Evolutionary conservation across 2,797 vertebrate species (phyloP), one percentile per base, ranked within the genome.

Genomic region (Discoglossus pictus): DNA sequence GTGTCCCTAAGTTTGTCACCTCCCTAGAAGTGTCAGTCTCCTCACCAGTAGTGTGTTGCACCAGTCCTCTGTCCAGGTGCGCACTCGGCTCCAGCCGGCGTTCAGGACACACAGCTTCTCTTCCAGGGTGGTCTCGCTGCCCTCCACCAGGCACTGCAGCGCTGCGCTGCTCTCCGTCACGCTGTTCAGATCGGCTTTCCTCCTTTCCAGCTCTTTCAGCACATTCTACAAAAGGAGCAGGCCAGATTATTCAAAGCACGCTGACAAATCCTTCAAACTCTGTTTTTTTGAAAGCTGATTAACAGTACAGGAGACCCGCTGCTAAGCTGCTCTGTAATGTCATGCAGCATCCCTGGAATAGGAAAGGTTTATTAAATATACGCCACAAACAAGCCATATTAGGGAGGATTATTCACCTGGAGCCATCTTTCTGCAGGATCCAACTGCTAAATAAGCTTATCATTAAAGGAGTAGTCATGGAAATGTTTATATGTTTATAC

Each of bases 51-150:
- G 81, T 1, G 92, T 88, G 6, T 85, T 93, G 20, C 93, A 94
- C 96, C 97, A 98, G 72, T 98, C 96, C 77, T 98, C 95, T 0
- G 91, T 92, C 89, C 90, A 92, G 9, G 93, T 97, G 35, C 88
- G 91, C 6, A 96, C 92, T 1, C 88, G 83, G 54, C 86, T 92
- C 93, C 92, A 96, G 38, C 90, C 85, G 21, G 96, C 92, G 1
- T 93, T 95, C 2, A 98, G 89, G 16, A 90, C 78, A 24, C 90
- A 93, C 2, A 98, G 84, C 55, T 85, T 89, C 58, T 95, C 93
- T 62, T 98, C 93, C 58, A 98, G 75, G 38, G 82, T 76, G 16
- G 80, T 40, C 75, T 92, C 93, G 0, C 94, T 94, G 73, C 92
- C 93, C 72, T 94, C 91, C 43, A 98, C 87, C 75, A 99, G 69